phyloP scores from a whole-genome alignment of 2,888 invertebrate species.

The Thyatira batis region DNA sequence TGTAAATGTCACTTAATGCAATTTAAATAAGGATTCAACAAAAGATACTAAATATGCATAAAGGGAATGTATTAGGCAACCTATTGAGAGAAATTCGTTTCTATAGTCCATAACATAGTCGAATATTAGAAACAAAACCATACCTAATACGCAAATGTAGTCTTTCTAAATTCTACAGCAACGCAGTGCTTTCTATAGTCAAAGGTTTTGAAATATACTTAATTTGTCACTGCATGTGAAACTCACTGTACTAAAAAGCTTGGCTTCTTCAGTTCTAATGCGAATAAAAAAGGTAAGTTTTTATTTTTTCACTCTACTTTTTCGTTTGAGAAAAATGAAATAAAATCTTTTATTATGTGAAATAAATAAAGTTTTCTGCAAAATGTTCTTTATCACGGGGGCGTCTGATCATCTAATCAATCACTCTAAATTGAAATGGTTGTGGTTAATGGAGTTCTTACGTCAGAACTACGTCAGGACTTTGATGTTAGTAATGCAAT shows the following conservation, averaged over 20 bases:
- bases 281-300: too few relatives aligned
- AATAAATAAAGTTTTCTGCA: background rate
- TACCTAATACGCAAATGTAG: background rate
- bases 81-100: background rate
- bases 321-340: too few relatives aligned
- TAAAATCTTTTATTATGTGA: background rate
- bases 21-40: too few relatives aligned
- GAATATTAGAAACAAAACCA: background rate
- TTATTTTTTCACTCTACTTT: too few relatives aligned
- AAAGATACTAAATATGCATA: background rate
- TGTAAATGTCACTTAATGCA: too few relatives aligned
- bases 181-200: background rate
- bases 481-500: background rate
- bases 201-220: too few relatives aligned
- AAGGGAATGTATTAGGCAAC: background rate
- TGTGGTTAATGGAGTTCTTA: background rate
- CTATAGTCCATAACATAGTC: background rate
- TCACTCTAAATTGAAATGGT: background rate
- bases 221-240: too few relatives aligned
- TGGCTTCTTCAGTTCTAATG: background rate
- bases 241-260: background rate
- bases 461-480: background rate
- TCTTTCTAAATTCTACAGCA: background rate
- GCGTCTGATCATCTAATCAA: background rate
- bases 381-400: background rate